Percentiles rank a stretch among this genome's conserved stretches.
Conservation (phyloP, 2,797 vertebrate species). For the Aselliscus stoliczkanus region DNA sequence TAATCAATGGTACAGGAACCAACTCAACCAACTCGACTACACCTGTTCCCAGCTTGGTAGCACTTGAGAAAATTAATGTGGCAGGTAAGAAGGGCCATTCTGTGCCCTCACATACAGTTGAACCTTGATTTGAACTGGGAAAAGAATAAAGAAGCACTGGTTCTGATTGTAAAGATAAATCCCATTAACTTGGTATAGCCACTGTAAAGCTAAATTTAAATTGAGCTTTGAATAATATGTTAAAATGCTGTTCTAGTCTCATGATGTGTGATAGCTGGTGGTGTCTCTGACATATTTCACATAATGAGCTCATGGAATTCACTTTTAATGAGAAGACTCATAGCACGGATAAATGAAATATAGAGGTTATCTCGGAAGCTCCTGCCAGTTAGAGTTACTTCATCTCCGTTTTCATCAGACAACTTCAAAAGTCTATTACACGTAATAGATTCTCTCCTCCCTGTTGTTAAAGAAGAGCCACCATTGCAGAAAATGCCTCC, state of each 20-base stretch:
- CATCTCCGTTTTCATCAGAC: background rate
- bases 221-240: conserved; percentile 30
- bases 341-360: background rate
- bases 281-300: conserved; percentile 31
- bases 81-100: conserved; percentile 86
- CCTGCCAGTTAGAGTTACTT: background rate
- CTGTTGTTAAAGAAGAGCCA: background rate
- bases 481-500: background rate
- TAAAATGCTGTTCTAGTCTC: background rate
- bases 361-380: background rate
- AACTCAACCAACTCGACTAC: conserved; percentile 92
- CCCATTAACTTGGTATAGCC: background rate
- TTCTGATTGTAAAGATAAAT: background rate
- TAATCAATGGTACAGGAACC: conserved; percentile 91
- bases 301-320: conserved; percentile 16
- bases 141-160: background rate
- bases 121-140: background rate
- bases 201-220: background rate
- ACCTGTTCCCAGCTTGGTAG: conserved; percentile 85
- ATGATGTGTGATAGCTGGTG: background rate
- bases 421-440: background rate
- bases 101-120: background rate
- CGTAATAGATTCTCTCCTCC: background rate
- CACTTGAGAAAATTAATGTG: conserved; percentile 94
- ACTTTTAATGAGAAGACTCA: conserved; percentile 5